Conservation (phyloP, 2,888 invertebrate species). For the Pandemis cinnamomeana region DNA sequence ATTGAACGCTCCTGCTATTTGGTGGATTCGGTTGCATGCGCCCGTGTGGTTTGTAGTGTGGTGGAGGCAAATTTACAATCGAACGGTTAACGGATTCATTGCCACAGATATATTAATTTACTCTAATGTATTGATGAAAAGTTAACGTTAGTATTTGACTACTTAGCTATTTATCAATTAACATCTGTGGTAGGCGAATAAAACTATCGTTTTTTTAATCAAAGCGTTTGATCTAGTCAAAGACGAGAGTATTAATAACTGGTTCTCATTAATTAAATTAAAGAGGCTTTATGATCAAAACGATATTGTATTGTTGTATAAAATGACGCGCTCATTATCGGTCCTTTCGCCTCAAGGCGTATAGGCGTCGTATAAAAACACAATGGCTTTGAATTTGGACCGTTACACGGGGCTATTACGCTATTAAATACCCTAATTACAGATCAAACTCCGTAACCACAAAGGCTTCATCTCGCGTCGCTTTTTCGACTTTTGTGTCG, state of each 20-base stretch:
- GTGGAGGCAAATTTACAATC: not conserved
- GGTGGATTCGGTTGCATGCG: slow-evolving; percentile 14
- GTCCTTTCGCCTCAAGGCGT: slow-evolving; percentile 63
- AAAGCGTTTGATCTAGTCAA: not conserved
- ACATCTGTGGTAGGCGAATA: not conserved
- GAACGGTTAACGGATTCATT: too few species aligned
- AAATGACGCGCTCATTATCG: slow-evolving; percentile 49
- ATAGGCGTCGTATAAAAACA: slow-evolving; percentile 64
- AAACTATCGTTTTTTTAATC: not conserved
- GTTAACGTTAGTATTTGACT: not conserved
- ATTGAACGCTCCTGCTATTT: slow-evolving; percentile 57
- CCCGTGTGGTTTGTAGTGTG: not conserved
- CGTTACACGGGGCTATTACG: slow-evolving; percentile 74
- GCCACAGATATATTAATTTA: too few species aligned
- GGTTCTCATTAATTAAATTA: slow-evolving; percentile 31
- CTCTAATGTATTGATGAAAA: not conserved
- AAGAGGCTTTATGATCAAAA: slow-evolving; percentile 27
- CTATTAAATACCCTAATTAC: slow-evolving; percentile 80
- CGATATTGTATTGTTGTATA: slow-evolving; percentile 34
- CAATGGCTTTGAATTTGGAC: slow-evolving; percentile 73
- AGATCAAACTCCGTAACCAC: slow-evolving; percentile 79
- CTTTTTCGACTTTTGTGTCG: slow-evolving; percentile 73
- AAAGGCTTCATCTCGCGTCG: slow-evolving; percentile 73
- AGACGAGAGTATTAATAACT: slow-evolving; percentile 5
- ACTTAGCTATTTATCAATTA: not conserved